These are phyloP conservation scores for Blera fallax DNA, from an alignment of 2,888 invertebrate species.

Conservation along the genomic window DNA sequence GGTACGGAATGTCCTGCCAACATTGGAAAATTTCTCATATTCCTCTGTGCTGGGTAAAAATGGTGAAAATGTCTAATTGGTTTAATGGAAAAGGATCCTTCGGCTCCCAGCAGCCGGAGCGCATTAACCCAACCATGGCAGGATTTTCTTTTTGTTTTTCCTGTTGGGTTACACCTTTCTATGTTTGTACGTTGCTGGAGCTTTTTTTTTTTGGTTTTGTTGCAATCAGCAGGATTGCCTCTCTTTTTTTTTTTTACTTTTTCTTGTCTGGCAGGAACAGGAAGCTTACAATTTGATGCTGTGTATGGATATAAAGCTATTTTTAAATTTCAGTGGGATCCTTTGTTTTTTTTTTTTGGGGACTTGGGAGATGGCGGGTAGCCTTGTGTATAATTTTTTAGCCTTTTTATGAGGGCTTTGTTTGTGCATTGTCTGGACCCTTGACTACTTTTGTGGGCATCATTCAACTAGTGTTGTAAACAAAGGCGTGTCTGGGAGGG, in stretches of 20 bases:
- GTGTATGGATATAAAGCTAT: conserved; percentile 1
- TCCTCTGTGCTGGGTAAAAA: neutral
- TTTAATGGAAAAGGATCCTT: conserved; percentile 54
- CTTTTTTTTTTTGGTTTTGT: neutral
- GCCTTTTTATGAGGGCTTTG: conserved; percentile 37
- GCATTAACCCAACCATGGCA: conserved; percentile 60
- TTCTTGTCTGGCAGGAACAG: conserved; percentile 51
- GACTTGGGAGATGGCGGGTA: neutral
- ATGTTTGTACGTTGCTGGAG: neutral
- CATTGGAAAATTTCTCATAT: conserved; percentile 27
- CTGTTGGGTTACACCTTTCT: conserved; percentile 48
- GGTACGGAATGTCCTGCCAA: conserved; percentile 34
- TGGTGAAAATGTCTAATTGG: conserved; percentile 53
- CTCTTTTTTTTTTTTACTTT: conserved; percentile 10
- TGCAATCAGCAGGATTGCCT: conserved; percentile 19
- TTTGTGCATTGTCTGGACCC: conserved; percentile 60
- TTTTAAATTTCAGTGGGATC: conserved; percentile 1
- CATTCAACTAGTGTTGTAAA: conserved; percentile 64
- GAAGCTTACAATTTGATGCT: conserved; percentile 49
- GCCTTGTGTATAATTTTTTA: neutral
- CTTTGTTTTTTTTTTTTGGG: neutral
- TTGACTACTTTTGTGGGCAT: conserved; percentile 51
- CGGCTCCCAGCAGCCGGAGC: conserved; percentile 31
- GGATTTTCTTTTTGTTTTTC: conserved; percentile 45
- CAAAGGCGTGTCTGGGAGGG: conserved; percentile 45